Base-by-base conservation (phyloP, 2,113 vertebrate species). In the Mesembrinibis cayennensis region DNA sequence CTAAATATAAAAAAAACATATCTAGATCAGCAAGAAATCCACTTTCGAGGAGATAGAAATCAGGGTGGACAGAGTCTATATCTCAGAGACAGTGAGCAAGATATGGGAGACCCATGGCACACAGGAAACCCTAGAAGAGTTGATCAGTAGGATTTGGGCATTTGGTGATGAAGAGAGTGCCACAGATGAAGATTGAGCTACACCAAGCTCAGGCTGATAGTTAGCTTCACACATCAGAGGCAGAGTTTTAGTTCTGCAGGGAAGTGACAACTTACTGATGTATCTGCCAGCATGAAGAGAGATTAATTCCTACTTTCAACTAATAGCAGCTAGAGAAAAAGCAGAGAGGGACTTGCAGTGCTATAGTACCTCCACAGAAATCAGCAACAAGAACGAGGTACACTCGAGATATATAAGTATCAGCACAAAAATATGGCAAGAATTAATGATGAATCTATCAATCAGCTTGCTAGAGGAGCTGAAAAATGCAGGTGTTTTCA, bases 11-110 rank as follows among this genome's bases (percentile, higher is more conserved):
- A 9, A 49, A 10, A 16, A 56, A 3, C 29, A 6, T 4, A 18
- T 4, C 22, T 6, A 23, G 11, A 23, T 53, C 42, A 66, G 50
- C 5, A 42, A 81, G 16, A 5, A 26, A 32, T 5, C 16, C 34
- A 32, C 16, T 25, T 52, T 52, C 59, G 40, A 32, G 17, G 34
- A 80, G 15, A 5, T 25, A 3, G 29, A 49, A 40, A 12, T 13
- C 0, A 0, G 11, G 16, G 25, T 4, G 7, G 13, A 58, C 6
- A 42, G 47, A 63, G 19, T 7, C 26, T 26, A 0, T 11, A 4
- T 65, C 36, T 42, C 6, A 5, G 19, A 42, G 23, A 21, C 16
- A 3, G 17, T 2, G 7, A 69, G 19, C 14, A 42, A 69, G 27
- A 34, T 25, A 4, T 4, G 3, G 25, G 47, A 50, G 47, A 67